These are phyloP conservation scores for Lepus timidus DNA, from an alignment of 2,113 vertebrate species.

Conservation along the genomic window DNA sequence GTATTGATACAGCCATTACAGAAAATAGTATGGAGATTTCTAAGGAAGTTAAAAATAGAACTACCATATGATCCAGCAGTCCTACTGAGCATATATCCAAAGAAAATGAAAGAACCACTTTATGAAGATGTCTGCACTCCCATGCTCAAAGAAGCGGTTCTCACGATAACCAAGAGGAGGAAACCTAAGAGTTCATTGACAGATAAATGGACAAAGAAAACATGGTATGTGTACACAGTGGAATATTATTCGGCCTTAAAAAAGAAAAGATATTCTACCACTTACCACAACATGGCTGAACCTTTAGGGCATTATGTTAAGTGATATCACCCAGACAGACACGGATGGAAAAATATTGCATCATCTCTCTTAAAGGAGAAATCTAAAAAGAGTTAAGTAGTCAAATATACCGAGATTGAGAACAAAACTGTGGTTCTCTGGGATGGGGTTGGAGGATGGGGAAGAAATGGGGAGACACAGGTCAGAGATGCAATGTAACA, in stretches of 20 bases:
- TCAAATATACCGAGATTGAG: neutral
- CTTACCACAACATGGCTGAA: neutral
- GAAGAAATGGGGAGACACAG: neutral
- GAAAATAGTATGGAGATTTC: neutral
- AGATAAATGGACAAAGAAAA: neutral
- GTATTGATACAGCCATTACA: neutral
- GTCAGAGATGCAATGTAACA: neutral
- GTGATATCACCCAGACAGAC: neutral
- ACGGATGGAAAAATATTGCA: neutral
- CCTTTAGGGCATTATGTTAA: too few species aligned
- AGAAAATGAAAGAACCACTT: too few species aligned
- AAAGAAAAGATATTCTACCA: neutral
- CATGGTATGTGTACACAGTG: neutral
- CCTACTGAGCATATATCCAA: neutral
- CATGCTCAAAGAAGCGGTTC: neutral
- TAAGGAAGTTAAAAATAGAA: neutral
- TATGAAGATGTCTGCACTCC: neutral
- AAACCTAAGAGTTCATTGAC: neutral
- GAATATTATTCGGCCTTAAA: neutral
- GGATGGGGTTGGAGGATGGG: too few species aligned
- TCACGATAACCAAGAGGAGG: neutral
- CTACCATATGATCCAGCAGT: neutral
- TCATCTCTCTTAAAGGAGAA: neutral
- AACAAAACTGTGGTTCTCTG: neutral
- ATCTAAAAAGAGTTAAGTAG: neutral